Conservation (phyloP, 2,888 invertebrate species). For the Cosmopolites sordidus region DNA sequence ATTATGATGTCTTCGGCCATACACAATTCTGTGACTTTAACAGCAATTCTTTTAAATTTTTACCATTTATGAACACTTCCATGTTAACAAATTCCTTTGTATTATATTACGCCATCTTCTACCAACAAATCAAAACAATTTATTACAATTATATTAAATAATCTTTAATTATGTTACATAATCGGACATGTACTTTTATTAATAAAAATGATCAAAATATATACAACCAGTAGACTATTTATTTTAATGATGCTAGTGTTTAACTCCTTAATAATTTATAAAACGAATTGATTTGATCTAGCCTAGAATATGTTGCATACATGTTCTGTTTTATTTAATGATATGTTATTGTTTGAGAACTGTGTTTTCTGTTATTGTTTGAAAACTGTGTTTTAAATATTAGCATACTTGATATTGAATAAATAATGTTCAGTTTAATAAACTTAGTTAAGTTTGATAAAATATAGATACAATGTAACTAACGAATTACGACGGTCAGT, state of each 20-base stretch:
- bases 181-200: slow-evolving; percentile 19
- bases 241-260: slow-evolving; percentile 25
- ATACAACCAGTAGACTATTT: slow-evolving; percentile 21
- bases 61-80: no score
- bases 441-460: no score
- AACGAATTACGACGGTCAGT: no score
- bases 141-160: no score
- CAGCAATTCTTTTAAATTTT: no score
- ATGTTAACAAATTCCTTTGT: no score
- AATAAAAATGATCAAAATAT: slow-evolving; percentile 23
- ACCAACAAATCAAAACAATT: no score
- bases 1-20: no score
- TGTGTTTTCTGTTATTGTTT: slow-evolving; percentile 23
- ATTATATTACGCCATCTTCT: no score
- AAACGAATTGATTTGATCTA: slow-evolving; percentile 24
- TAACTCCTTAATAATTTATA: slow-evolving; percentile 28
- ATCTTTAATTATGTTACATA: slow-evolving; percentile 17
- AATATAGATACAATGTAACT: no score
- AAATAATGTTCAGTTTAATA: not conserved
- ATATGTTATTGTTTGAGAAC: slow-evolving; percentile 20
- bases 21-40: no score
- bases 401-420: not conserved
- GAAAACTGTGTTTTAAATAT: not conserved
- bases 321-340: slow-evolving; percentile 24
- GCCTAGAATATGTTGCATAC: slow-evolving; percentile 22